phyloP scores from a whole-genome alignment of 1,140 invertebrate species.

The Diplogasteroides magnus region DNA sequence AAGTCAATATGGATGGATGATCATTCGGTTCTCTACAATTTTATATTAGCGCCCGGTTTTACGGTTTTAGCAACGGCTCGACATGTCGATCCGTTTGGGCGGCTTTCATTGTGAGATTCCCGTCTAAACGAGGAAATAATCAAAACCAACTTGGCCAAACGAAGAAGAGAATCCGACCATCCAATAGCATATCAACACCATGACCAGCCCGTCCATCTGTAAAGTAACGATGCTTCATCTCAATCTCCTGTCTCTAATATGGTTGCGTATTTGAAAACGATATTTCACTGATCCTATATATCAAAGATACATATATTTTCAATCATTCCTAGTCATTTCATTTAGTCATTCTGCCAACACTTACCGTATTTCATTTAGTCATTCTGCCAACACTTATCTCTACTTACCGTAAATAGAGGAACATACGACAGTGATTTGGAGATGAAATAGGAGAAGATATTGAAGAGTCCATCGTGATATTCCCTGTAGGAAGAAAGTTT shows the following conservation, averaged over 20 bases:
- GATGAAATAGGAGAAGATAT: conserved; percentile 38
- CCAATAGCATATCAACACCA: conserved; percentile 47
- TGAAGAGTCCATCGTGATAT: neutral
- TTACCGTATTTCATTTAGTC: too few relatives aligned
- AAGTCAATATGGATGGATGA: neutral
- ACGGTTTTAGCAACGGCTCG: conserved; percentile 5
- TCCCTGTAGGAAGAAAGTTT: neutral
- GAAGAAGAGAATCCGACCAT: conserved; percentile 45
- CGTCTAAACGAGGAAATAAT: too few relatives aligned
- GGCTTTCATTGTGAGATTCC: too few relatives aligned
- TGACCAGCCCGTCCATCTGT: conserved; percentile 45
- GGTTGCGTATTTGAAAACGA: too few relatives aligned
- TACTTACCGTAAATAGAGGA: conserved; percentile 40
- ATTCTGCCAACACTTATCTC: too few relatives aligned
- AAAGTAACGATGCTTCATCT: neutral
- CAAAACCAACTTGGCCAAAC: conserved; percentile 21
- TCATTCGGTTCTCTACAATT: neutral
- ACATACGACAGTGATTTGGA: conserved; percentile 46
- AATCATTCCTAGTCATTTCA: too few relatives aligned
- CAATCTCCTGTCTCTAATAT: too few relatives aligned
- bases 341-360: too few relatives aligned
- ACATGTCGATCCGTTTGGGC: too few relatives aligned
- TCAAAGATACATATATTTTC: too few relatives aligned
- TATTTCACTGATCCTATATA: too few relatives aligned
- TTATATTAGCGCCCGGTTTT: neutral